Evolutionary conservation across 2,888 invertebrate genomes (phyloP).

Genomic region (Anorthoa munda): DNA sequence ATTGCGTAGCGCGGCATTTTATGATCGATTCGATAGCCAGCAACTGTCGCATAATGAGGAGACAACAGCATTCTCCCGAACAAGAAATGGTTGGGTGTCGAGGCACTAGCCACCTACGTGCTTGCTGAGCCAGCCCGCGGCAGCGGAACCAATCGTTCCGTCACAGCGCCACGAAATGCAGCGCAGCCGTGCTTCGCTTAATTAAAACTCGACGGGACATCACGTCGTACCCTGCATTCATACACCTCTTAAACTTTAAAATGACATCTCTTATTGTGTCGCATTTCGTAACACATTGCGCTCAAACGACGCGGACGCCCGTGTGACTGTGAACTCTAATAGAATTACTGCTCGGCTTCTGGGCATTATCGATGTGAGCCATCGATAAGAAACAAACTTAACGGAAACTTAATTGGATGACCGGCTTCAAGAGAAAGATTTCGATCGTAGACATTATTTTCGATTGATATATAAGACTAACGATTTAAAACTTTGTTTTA

Average conservation of each 20-base stretch:
- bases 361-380: constrained; percentile 80
- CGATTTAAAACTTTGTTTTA: constrained; percentile 35
- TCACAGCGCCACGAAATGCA: constrained; percentile 87
- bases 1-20: constrained; percentile 81
- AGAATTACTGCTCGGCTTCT: constrained; percentile 83
- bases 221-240: constrained; percentile 82
- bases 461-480: constrained; percentile 53
- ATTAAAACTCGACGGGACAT: constrained; percentile 88
- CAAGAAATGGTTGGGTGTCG: constrained; percentile 86
- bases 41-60: constrained; percentile 86
- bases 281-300: constrained; percentile 78
- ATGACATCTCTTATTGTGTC: constrained; percentile 84
- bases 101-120: constrained; percentile 85
- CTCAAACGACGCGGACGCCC: constrained; percentile 74
- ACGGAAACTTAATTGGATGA: constrained; percentile 83
- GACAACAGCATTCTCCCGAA: constrained; percentile 84
- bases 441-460: constrained; percentile 70
- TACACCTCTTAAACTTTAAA: constrained; percentile 77
- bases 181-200: constrained; percentile 85
- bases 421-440: constrained; percentile 78
- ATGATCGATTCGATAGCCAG: constrained; percentile 83
- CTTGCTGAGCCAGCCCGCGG: constrained; percentile 75
- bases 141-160: constrained; percentile 87
- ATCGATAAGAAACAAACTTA: constrained; percentile 81
- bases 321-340: constrained; percentile 82